Percentiles rank a stretch among this genome's conserved stretches.
Evolutionary conservation across 2,888 invertebrate genomes (phyloP).

Genomic region (Crematogaster levior): DNA sequence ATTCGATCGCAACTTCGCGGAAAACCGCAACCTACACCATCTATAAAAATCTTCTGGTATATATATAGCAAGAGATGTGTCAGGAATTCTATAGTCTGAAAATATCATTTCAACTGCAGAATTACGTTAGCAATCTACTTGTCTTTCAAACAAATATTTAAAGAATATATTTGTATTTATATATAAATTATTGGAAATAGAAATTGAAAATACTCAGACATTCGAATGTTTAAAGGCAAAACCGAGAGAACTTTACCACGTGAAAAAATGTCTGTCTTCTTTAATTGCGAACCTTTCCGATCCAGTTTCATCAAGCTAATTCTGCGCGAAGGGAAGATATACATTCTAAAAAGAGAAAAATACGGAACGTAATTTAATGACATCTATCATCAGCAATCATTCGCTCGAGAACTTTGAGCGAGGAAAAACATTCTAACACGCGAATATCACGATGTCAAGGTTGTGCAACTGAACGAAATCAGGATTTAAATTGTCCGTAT

Average conservation of each 20-base stretch:
- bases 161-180: too few species aligned
- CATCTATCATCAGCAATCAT: too few species aligned
- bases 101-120: neutral
- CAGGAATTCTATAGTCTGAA: constrained; percentile 8
- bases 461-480: neutral
- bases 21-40: constrained; percentile 63
- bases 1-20: constrained; percentile 56
- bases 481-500: neutral
- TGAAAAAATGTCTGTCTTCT: neutral
- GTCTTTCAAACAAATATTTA: neutral
- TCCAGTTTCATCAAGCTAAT: constrained; percentile 10
- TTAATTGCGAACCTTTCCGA: constrained; percentile 12
- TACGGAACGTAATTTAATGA: neutral
- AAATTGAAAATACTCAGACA: neutral
- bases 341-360: neutral
- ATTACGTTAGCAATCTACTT: neutral
- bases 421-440: neutral
- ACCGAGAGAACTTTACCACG: neutral
- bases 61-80: neutral
- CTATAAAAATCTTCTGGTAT: neutral
- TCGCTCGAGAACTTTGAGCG: neutral
- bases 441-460: neutral
- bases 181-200: neutral
- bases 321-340: neutral
- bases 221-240: neutral